A percentile compares a stretch with the other conserved stretches of the same genome.
phyloP scores from a whole-genome alignment of 2,888 invertebrate genomes.

The Cosmopolites sordidus region DNA sequence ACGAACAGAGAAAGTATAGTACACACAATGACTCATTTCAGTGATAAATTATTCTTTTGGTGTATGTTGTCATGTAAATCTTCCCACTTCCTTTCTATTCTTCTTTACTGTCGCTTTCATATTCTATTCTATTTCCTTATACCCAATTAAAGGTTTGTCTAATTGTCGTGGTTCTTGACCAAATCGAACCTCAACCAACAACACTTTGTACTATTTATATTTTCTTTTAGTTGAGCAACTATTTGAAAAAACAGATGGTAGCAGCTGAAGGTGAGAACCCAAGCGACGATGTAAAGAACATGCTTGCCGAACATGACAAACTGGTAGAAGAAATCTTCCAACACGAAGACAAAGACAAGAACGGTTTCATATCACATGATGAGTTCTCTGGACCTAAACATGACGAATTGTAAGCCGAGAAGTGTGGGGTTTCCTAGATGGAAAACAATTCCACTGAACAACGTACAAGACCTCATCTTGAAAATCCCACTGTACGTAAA shows the following conservation, averaged over 20 bases:
- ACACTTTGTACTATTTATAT: background rate
- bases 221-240: conserved; percentile 75
- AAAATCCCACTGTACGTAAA: background rate
- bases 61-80: too few species aligned
- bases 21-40: background rate
- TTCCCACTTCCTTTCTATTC: too few species aligned
- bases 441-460: background rate
- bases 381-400: conserved; percentile 98
- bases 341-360: conserved; percentile 94
- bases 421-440: too few species aligned
- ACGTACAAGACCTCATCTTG: background rate
- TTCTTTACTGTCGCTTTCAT: background rate
- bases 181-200: background rate
- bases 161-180: background rate
- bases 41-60: too few species aligned
- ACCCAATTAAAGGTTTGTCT: background rate
- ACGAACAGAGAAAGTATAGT: background rate
- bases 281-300: conserved; percentile 74
- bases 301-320: conserved; percentile 85
- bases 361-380: conserved; percentile 91
- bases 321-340: conserved; percentile 95
- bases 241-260: conserved; percentile 87
- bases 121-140: background rate
- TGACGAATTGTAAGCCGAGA: conserved; percentile 75
- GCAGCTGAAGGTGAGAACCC: conserved; percentile 70